Conservation (phyloP, 2,113 vertebrate genomes). For the Glaucidium brasilianum region DNA sequence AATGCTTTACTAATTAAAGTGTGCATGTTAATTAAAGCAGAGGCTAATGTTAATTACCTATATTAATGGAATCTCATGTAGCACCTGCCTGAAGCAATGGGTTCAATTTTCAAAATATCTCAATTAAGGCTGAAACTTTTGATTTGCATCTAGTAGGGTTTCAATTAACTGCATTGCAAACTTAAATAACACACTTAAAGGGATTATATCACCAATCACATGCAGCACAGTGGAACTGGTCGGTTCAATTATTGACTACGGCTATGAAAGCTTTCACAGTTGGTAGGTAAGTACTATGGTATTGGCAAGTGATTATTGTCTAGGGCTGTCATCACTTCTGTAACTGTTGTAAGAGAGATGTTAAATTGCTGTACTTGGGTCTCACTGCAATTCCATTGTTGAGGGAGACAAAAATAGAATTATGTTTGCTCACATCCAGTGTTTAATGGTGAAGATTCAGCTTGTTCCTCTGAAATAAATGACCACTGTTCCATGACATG, state of each 20-base stretch:
- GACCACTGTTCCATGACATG: conserved; percentile 33
- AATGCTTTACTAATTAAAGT: conserved; percentile 97
- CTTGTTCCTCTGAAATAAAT: conserved; percentile 54
- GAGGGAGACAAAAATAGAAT: conserved; percentile 30
- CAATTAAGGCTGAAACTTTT: conserved; percentile 89
- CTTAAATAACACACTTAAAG: conserved; percentile 83
- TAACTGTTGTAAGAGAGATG: conserved; percentile 37
- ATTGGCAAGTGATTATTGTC: conserved; percentile 46
- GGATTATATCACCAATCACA: conserved; percentile 79
- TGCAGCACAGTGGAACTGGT: conserved; percentile 63
- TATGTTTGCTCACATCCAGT: conserved; percentile 15
- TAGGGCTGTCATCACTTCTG: conserved; percentile 29
- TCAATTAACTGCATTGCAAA: conserved; percentile 84
- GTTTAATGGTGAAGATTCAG: conserved; percentile 36
- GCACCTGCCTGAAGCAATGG: conserved; percentile 94
- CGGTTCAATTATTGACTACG: conserved; percentile 62
- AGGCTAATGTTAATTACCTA: conserved; percentile 98
- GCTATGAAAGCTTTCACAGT: conserved; percentile 60
- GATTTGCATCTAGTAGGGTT: conserved; percentile 86
- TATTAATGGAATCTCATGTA: conserved; percentile 96
- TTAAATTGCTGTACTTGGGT: conserved; percentile 40
- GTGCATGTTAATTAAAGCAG: conserved; percentile 97
- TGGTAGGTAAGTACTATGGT: conserved; percentile 38
- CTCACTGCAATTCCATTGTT: conserved; percentile 34
- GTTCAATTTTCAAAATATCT: conserved; percentile 95